These are phyloP conservation scores for Drosophila limbata DNA, from an alignment of 2,888 invertebrate genomes.

Conservation along the genomic window DNA sequence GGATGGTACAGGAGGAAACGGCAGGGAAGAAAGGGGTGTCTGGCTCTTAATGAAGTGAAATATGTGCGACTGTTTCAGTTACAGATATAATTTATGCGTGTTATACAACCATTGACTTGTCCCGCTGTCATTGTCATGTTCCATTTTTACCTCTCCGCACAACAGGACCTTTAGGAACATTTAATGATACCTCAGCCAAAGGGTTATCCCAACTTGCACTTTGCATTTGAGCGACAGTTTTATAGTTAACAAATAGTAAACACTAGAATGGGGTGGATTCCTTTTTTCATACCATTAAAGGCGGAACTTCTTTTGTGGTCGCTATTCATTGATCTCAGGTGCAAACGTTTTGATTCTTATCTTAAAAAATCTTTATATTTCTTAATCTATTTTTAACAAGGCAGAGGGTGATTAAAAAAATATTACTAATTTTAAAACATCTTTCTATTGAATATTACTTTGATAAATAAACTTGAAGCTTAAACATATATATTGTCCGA, in stretches of 20 bases:
- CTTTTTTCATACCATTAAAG: background rate
- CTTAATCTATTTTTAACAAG: no score
- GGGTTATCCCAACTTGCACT: constrained; percentile 50
- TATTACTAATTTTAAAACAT: no score
- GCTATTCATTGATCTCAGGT: constrained; percentile 53
- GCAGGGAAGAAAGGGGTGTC: constrained; percentile 6
- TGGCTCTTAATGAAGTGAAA: constrained; percentile 72
- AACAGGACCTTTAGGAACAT: constrained; percentile 17
- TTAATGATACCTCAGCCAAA: constrained; percentile 52
- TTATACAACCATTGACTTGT: constrained; percentile 73
- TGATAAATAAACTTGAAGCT: no score
- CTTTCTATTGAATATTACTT: no score
- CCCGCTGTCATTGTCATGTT: constrained; percentile 49
- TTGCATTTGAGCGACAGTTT: constrained; percentile 23
- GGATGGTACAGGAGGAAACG: constrained; percentile 5
- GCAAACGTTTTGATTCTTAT: constrained; percentile 50
- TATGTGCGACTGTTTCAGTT: constrained; percentile 69
- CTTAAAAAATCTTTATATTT: no score
- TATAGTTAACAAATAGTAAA: constrained; percentile 4
- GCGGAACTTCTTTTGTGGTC: constrained; percentile 26
- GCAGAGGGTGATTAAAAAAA: no score
- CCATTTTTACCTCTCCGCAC: constrained; percentile 9
- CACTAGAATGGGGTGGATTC: constrained; percentile 16
- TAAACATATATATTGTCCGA: no score
- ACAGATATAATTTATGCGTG: constrained; percentile 71